These are phyloP conservation scores for Melanotaenia duboulayi DNA, from an alignment of 2,113 vertebrate species.

Conservation along the genomic window DNA sequence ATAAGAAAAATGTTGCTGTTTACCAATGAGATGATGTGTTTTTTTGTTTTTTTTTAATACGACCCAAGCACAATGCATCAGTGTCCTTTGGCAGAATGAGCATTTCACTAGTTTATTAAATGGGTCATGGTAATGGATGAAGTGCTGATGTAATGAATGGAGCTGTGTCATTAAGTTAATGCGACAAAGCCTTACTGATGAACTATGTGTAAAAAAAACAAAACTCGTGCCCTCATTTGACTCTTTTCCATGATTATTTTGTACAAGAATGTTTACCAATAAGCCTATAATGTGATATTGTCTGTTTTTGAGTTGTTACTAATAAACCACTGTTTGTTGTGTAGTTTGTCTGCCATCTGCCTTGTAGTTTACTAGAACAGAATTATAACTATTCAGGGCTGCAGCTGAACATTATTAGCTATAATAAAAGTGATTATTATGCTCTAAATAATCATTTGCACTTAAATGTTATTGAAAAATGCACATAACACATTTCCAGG, in stretches of 20 bases:
- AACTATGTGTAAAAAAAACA: constrained; percentile 2
- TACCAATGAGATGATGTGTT: constrained; percentile 36
- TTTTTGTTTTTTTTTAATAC: constrained; percentile 24
- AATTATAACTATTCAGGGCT: too few species aligned
- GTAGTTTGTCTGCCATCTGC: neutral
- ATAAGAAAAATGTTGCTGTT: neutral
- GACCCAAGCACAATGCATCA: constrained; percentile 42
- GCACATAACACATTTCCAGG: neutral
- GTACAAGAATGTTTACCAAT: constrained; percentile 28
- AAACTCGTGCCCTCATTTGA: constrained; percentile 44
- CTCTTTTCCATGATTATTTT: constrained; percentile 3
- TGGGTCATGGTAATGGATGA: constrained; percentile 53
- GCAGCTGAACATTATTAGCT: neutral
- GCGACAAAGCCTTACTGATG: constrained; percentile 51
- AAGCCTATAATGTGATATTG: constrained; percentile 24
- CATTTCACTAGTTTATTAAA: constrained; percentile 60
- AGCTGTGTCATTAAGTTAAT: constrained; percentile 55
- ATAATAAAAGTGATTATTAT: neutral
- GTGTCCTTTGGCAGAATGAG: constrained; percentile 45
- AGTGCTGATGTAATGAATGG: constrained; percentile 55
- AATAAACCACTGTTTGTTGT: constrained; percentile 57
- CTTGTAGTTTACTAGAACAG: neutral
- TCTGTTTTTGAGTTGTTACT: constrained; percentile 43
- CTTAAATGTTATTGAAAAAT: neutral
- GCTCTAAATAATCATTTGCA: neutral